These are phyloP conservation scores for Drosophila kanapiae DNA, from an alignment of 1,140 invertebrate genomes.

Conservation along the genomic window DNA sequence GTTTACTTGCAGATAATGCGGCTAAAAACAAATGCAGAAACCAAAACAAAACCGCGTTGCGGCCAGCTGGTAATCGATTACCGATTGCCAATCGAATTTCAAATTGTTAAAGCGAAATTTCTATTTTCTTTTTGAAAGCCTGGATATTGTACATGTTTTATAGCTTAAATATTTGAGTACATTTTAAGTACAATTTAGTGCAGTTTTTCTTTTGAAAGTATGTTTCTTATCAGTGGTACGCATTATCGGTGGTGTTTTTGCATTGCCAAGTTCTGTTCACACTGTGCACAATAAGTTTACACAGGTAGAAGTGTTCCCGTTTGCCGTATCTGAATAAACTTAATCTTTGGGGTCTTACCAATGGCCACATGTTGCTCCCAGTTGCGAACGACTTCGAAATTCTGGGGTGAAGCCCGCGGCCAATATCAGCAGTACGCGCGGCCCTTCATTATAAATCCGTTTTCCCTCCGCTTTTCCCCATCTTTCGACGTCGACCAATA, in stretches of 20 bases:
- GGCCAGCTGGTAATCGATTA: conserved; percentile 21
- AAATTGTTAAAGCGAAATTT: neutral
- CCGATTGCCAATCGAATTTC: neutral
- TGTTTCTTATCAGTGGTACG: neutral
- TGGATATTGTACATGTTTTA: neutral
- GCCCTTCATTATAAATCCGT: conserved; percentile 78
- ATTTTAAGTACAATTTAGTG: neutral
- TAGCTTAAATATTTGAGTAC: neutral
- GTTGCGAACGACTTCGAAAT: conserved; percentile 50
- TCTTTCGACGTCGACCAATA: conserved; percentile 6
- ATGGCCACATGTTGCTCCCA: conserved; percentile 74
- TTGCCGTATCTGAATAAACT: conserved; percentile 42
- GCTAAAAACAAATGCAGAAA: neutral
- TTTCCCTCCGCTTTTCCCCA: neutral
- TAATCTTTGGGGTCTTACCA: conserved; percentile 59
- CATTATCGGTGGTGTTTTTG: neutral
- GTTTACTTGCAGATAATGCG: conserved; percentile 5
- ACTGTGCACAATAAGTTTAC: conserved; percentile 24
- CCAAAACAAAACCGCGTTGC: conserved; percentile 51
- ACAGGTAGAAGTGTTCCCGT: conserved; percentile 41
- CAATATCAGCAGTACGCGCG: conserved; percentile 79
- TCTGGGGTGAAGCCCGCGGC: conserved; percentile 65
- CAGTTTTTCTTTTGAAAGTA: neutral
- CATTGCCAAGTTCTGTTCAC: neutral
- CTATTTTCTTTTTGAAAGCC: neutral